Conservation (phyloP, 2,888 invertebrate genomes). For the Mactromeris polynyma region DNA sequence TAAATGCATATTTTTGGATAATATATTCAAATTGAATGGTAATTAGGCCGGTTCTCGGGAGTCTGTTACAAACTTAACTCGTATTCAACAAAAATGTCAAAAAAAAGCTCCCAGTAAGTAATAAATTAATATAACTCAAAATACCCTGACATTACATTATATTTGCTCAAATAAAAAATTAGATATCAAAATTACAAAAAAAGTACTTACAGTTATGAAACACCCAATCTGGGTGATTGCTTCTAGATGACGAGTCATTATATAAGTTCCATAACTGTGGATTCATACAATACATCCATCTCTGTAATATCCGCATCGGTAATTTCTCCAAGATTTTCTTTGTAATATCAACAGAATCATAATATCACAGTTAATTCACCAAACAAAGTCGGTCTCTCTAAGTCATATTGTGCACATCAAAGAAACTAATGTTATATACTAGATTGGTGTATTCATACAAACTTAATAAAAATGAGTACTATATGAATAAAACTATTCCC, state of each 20-base stretch:
- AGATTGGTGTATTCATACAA: neutral
- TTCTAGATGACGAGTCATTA: conserved; percentile 19
- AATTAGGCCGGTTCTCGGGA: too few species aligned
- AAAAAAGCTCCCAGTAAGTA: too few species aligned
- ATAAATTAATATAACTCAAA: too few species aligned
- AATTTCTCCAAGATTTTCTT: neutral
- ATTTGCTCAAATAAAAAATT: too few species aligned
- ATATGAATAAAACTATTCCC: neutral
- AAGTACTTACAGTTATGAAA: conserved; percentile 19
- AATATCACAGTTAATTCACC: neutral
- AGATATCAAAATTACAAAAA: too few species aligned
- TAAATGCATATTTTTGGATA: too few species aligned
- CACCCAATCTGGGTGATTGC: conserved; percentile 14
- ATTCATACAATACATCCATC: neutral
- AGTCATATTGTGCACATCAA: neutral
- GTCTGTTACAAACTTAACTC: too few species aligned
- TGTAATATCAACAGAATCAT: neutral
- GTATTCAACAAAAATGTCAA: too few species aligned
- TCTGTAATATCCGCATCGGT: neutral
- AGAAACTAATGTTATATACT: neutral
- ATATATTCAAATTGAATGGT: too few species aligned
- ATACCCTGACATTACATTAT: too few species aligned
- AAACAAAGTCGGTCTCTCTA: neutral
- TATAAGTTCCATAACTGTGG: neutral
- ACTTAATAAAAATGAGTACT: neutral